Evolutionary conservation across 2,113 vertebrate species (phyloP).

Genomic region (Gorsachius goisagi): DNA sequence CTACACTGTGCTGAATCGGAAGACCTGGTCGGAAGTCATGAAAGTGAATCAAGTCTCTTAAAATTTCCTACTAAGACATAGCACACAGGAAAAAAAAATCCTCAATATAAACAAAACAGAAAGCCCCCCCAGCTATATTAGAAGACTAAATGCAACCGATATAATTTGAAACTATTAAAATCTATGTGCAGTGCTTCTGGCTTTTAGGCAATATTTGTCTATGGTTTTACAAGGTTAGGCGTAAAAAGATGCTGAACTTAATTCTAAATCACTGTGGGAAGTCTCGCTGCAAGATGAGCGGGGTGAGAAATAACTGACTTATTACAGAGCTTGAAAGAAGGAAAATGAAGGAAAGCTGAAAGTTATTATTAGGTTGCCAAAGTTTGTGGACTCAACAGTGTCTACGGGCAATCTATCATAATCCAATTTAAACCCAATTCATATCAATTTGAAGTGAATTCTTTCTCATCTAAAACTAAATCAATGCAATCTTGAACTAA

Average conservation of each 20-base stretch:
- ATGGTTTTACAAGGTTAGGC: not conserved
- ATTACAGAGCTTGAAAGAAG: not conserved
- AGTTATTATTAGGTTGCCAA: conserved; percentile 5
- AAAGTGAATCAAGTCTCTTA: not conserved
- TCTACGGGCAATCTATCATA: not conserved
- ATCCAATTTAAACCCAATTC: conserved; percentile 13
- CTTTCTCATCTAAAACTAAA: not conserved
- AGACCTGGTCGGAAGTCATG: not conserved
- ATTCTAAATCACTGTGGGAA: not conserved
- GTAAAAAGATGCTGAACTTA: not conserved
- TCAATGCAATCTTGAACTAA: conserved; percentile 1
- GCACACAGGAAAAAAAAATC: not conserved
- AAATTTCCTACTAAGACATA: not conserved
- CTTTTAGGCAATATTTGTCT: not conserved
- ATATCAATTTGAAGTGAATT: conserved; percentile 3
- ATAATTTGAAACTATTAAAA: not conserved
- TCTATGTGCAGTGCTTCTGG: not conserved
- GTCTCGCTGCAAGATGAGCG: not conserved
- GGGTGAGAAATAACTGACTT: not conserved
- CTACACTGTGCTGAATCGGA: not conserved
- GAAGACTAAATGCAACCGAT: not conserved
- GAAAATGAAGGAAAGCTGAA: not conserved
- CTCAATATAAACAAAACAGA: not conserved
- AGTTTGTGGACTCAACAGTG: not conserved
- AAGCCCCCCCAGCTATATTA: not conserved